A percentile compares a stretch with the other conserved stretches of the same genome.
phyloP scores from a whole-genome alignment of 2,113 vertebrate genomes.

The Arizona elegans region DNA sequence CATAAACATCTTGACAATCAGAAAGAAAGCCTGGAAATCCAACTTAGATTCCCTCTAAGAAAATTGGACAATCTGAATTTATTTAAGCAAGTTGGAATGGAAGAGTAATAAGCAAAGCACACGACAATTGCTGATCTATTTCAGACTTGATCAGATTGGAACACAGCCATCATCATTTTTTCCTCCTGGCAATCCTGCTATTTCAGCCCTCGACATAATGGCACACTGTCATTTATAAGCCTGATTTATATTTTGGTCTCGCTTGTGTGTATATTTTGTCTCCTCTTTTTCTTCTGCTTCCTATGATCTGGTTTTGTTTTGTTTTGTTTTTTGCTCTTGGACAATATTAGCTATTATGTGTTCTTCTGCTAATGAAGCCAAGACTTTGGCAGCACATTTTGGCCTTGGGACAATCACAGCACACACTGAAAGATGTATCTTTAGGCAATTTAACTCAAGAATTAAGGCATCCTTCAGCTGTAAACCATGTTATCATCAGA shows the following conservation, averaged over 20 bases:
- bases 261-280: not conserved
- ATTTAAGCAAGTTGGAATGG: not conserved
- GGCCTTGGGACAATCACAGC: not conserved
- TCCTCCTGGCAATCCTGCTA: not conserved
- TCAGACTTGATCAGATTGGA: not conserved
- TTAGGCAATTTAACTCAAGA: not conserved
- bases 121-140: not conserved
- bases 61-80: not conserved
- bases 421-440: not conserved
- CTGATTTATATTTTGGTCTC: not conserved
- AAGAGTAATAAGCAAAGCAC: not conserved
- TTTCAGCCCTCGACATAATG: not conserved
- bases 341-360: not conserved
- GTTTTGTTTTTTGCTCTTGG: not conserved
- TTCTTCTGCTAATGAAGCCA: not conserved
- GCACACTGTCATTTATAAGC: not conserved
- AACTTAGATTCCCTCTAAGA: not conserved
- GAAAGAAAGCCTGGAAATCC: not conserved
- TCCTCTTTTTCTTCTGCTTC: not conserved
- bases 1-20: not conserved
- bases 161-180: not conserved
- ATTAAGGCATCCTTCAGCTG: not conserved
- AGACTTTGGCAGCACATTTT: not conserved
- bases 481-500: not conserved
- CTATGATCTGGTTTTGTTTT: not conserved